phyloP scores from a whole-genome alignment of 37 sponge, comb jelly and placozoan species.

The Tethya wilhelma region DNA sequence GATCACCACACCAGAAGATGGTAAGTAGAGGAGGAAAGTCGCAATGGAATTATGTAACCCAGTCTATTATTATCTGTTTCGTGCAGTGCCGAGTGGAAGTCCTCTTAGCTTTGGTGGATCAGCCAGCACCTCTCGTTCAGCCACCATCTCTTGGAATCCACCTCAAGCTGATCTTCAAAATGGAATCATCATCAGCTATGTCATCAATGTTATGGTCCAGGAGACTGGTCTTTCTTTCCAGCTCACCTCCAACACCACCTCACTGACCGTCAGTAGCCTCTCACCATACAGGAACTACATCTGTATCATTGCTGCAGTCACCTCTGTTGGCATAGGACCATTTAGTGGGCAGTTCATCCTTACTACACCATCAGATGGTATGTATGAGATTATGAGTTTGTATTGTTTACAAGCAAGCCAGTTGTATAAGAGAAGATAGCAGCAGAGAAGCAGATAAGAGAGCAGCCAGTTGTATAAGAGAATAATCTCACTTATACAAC shows the following conservation, averaged over 20 bases:
- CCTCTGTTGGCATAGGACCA: slow-evolving; percentile 18
- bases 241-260: not conserved
- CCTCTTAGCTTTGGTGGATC: not conserved
- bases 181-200: slow-evolving; percentile 38
- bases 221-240: slow-evolving; percentile 5
- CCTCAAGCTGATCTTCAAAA: slow-evolving; percentile 35
- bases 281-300: slow-evolving; percentile 20
- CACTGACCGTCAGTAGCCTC: not conserved
- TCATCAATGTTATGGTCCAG: not conserved
- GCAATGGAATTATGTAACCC: not conserved
- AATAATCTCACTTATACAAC: no score
- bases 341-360: slow-evolving; percentile 4
- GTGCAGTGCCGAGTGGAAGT: slow-evolving; percentile 22
- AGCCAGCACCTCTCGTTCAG: not conserved
- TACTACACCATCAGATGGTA: not conserved
- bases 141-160: not conserved
- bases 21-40: slow-evolving; percentile 1
- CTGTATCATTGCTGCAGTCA: slow-evolving; percentile 23
- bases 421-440: not conserved
- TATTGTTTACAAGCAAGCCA: not conserved
- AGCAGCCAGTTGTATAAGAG: no score
- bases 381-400: not conserved
- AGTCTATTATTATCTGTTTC: not conserved
- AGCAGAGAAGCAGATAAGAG: not conserved
- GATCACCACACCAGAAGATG: slow-evolving; percentile 2